Evolutionary conservation across 1,140 invertebrate species (phyloP), one percentile per base, ranked within the genome.

Genomic region (Drosophila mayri): DNA sequence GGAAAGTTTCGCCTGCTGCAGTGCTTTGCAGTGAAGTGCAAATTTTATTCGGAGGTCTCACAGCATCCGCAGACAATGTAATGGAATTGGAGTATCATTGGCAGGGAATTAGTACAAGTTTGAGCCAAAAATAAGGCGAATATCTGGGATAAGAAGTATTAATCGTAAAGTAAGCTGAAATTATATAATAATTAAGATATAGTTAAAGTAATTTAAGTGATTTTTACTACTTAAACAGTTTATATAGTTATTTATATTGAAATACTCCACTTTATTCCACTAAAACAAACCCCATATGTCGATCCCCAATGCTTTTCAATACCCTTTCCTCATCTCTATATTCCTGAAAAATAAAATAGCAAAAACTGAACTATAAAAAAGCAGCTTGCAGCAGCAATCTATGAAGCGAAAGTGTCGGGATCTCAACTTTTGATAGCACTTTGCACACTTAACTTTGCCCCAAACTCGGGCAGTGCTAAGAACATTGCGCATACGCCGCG

Each of bases 361-460:
- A 22, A 11, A 43, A 30, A 30, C 20, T 11, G 35, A 32, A 49
- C 37, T 25, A 72, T 58, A 60, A 43, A 49, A 49, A 47, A 59
- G 12, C 20, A 16, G 2, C 25, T 25, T 37, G 38, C 12, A 28
- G 50, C 12, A 11, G 16, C 43, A 59, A 71, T 60, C 55, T 60
- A 72, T 41, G 16, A 30, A 38, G n/a, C 28, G 30, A 72, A 49
- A 71, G 66, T 76, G 66, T 55, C 62, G 49, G 54, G 61, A 64
- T 76, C 62, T 64, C 55, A 82, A 82, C 52, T 79, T 71, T 55
- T 76, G 79, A 76, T 59, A 71, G 71, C 78, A 71, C 55, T 81
- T 86, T 71, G 74, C 46, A 81, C 66, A 83, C 83, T 75, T 47
- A 68, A 68, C 32, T 76, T 71, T 32, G 22, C 41, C 38, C 38